Evolutionary conservation across 37 sponge, comb jelly and placozoan genomes (phyloP), one percentile per base, ranked within the genome.

Genomic region (Cliona cf. orientalis): DNA sequence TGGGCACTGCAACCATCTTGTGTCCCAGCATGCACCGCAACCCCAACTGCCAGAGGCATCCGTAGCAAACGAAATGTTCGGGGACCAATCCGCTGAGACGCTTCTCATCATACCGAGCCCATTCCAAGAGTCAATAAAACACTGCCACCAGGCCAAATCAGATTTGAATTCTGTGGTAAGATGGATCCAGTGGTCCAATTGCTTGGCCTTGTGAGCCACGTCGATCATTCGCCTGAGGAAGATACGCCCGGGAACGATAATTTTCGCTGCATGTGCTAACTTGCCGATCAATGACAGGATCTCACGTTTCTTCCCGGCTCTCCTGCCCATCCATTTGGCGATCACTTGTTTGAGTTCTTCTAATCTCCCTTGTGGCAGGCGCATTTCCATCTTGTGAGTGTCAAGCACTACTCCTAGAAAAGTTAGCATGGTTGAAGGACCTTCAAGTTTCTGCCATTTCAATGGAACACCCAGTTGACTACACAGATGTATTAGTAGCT

Each of bases 271-370:
- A 46, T 67, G 57, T 19, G 45, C 28, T 12, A 66, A 42, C 21
- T 42, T 34, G 25, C 79, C 79, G 38, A 78, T 66, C 3, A 78
- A 34, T 3, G 80, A 80, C 32, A 80, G 70, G 1, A 80, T 69
- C 36, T 80, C 55, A 1, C 70, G 31, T 32, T 80, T 80, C 55
- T 23, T 80, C 42, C 80, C 56, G 2, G 56, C 22, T 22, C 2
- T 3, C 21, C 38, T 58, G 31, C 17, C 25, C 26, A 3, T 6
- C n/a, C n/a, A n/a, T n/a, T n/a, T n/a, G n/a, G n/a, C n/a, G n/a
- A n/a, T n/a, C n/a, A n/a, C n/a, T n/a, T n/a, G n/a, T n/a, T n/a
- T n/a, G n/a, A n/a, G n/a, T n/a, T n/a, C n/a, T n/a, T n/a, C n/a
- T n/a, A n/a, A n/a, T n/a, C n/a, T n/a, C n/a, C n/a, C n/a, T n/a